phyloP scores from a whole-genome alignment of 2,888 invertebrate genomes.

The Hylaea fasciaria region DNA sequence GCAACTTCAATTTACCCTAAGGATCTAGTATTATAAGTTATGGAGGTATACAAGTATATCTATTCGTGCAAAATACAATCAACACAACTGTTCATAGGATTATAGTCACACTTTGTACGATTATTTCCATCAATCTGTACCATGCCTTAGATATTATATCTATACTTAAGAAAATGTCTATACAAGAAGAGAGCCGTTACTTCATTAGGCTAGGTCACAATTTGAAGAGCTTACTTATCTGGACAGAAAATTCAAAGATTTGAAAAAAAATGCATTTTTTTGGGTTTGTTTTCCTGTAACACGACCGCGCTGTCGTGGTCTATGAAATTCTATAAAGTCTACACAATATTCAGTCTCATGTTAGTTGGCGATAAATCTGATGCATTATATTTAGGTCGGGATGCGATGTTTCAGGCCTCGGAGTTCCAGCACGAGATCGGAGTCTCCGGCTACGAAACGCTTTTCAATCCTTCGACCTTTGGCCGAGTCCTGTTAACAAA shows the following conservation, averaged over 20 bases:
- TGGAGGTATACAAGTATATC: not conserved
- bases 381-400: constrained; percentile 78
- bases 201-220: constrained; percentile 38
- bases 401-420: constrained; percentile 86
- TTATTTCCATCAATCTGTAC: constrained; percentile 59
- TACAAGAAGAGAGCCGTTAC: constrained; percentile 30
- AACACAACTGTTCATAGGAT: constrained; percentile 63
- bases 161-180: constrained; percentile 6
- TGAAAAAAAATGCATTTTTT: constrained; percentile 45
- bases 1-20: constrained; percentile 56
- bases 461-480: constrained; percentile 84
- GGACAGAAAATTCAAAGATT: constrained; percentile 19
- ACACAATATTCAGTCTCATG: constrained; percentile 83
- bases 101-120: constrained; percentile 83
- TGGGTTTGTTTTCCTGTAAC: constrained; percentile 49
- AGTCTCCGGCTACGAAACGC: constrained; percentile 87
- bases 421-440: constrained; percentile 86
- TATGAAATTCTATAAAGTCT: constrained; percentile 71
- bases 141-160: constrained; percentile 20
- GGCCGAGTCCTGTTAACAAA: constrained; percentile 66
- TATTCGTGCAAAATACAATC: constrained; percentile 59
- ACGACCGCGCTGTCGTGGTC: constrained; percentile 57
- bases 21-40: constrained; percentile 33
- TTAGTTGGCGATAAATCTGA: constrained; percentile 73
- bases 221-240: constrained; percentile 11